phyloP scores from a whole-genome alignment of 1,140 invertebrate species.

The Drosophila ficusphila region DNA sequence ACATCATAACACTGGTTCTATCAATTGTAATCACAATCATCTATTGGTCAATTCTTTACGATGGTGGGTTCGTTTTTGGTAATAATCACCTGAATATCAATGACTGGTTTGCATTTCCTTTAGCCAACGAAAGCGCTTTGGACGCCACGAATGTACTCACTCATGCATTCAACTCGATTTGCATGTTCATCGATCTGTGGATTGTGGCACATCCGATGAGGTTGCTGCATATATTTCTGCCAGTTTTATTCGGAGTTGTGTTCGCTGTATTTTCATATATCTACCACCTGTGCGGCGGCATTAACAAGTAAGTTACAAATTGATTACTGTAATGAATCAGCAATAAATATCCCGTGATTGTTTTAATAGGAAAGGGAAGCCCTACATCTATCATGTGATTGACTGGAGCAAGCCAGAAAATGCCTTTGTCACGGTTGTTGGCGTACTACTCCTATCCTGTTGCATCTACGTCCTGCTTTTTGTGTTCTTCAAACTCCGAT shows the following conservation, averaged over 20 bases:
- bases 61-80: slow-evolving; percentile 79
- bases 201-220: slow-evolving; percentile 89
- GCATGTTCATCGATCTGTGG: slow-evolving; percentile 90
- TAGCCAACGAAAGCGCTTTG: slow-evolving; percentile 65
- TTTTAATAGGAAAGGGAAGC: slow-evolving; percentile 85
- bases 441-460: slow-evolving; percentile 85
- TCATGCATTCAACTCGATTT: slow-evolving; percentile 89
- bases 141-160: slow-evolving; percentile 88
- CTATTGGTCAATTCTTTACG: slow-evolving; percentile 87
- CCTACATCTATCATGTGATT: slow-evolving; percentile 88
- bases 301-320: slow-evolving; percentile 85
- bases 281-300: slow-evolving; percentile 90
- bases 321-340: neutral
- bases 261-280: slow-evolving; percentile 90
- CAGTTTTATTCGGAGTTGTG: slow-evolving; percentile 86
- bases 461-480: slow-evolving; percentile 78
- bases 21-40: slow-evolving; percentile 87
- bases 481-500: slow-evolving; percentile 70
- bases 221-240: slow-evolving; percentile 89
- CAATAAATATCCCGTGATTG: too few species aligned
- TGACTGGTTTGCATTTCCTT: neutral
- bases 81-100: neutral
- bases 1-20: slow-evolving; percentile 85
- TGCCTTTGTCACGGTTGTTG: slow-evolving; percentile 85
- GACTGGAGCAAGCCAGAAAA: slow-evolving; percentile 87